A percentile compares a stretch with the other conserved stretches of the same genome.
These are phyloP conservation scores for Heteromurus nitidus DNA, from an alignment of 2,888 invertebrate genomes.

Conservation along the genomic window DNA sequence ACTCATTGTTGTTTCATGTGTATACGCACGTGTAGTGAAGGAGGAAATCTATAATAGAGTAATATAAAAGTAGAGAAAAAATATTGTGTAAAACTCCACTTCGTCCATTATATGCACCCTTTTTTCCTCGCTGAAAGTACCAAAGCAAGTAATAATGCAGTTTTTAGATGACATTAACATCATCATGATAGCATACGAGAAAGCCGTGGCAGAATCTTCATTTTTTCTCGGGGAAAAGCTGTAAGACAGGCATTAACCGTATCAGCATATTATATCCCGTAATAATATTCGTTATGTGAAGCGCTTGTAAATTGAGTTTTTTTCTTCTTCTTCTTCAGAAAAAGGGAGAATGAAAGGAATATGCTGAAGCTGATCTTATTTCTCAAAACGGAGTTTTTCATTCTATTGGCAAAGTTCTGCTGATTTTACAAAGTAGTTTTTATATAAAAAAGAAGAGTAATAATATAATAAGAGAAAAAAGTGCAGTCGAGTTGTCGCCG, in stretches of 20 bases:
- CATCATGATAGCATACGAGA: constrained; percentile 23
- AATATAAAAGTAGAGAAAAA: constrained; percentile 15
- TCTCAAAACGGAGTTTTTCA: too few species aligned
- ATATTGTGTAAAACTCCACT: constrained; percentile 7
- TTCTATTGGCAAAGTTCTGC: too few species aligned
- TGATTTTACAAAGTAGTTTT: background rate
- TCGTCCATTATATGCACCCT: constrained; percentile 52
- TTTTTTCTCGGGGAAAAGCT: constrained; percentile 11
- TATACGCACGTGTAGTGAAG: background rate
- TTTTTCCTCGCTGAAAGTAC: constrained; percentile 26
- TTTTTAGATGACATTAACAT: constrained; percentile 55
- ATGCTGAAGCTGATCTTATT: too few species aligned
- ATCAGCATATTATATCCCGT: constrained; percentile 53
- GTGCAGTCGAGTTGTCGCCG: too few species aligned
- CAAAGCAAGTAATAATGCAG: constrained; percentile 47
- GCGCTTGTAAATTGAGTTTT: constrained; percentile 48
- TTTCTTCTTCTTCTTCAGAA: too few species aligned
- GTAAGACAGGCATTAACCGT: constrained; percentile 34
- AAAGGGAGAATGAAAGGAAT: constrained; percentile 3
- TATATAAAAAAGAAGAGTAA: too few species aligned
- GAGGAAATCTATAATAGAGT: constrained; percentile 32
- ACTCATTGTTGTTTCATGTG: constrained; percentile 35
- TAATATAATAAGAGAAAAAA: too few species aligned
- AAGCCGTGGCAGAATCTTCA: constrained; percentile 27
- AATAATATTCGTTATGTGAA: constrained; percentile 52